Conservation (phyloP, 2,113 vertebrate species). For the Diglossa brunneiventris region DNA sequence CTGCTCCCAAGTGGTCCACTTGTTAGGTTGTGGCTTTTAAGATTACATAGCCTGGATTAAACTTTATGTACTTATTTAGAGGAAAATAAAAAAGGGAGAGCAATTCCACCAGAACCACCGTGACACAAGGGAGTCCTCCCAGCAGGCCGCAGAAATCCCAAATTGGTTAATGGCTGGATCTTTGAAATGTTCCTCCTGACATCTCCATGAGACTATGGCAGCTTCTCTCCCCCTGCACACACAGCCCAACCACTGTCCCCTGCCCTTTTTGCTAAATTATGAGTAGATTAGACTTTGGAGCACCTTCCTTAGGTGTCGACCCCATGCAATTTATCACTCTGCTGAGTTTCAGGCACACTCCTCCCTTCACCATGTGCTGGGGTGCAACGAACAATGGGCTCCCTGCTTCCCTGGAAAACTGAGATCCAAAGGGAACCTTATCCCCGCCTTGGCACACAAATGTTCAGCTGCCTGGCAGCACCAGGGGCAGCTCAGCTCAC, state of each 20-base stretch:
- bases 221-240: neutral
- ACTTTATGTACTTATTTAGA: slow-evolving; percentile 23
- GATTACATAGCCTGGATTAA: slow-evolving; percentile 31
- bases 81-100: slow-evolving; percentile 16
- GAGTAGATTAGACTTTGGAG: neutral
- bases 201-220: accelerated
- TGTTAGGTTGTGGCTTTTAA: slow-evolving; percentile 29
- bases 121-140: neutral
- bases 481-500: neutral
- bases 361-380: neutral
- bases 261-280: neutral
- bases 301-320: neutral
- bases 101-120: neutral
- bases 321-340: slow-evolving; percentile 13
- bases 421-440: neutral
- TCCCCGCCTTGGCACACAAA: neutral
- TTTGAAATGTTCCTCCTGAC: neutral
- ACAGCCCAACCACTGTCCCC: neutral
- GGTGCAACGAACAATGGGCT: neutral
- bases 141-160: accelerated
- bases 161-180: neutral
- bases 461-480: neutral
- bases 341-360: slow-evolving; percentile 10
- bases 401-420: neutral
- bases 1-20: slow-evolving; percentile 45